Conservation (phyloP, 2,888 invertebrate genomes). For the Prosapia bicincta region DNA sequence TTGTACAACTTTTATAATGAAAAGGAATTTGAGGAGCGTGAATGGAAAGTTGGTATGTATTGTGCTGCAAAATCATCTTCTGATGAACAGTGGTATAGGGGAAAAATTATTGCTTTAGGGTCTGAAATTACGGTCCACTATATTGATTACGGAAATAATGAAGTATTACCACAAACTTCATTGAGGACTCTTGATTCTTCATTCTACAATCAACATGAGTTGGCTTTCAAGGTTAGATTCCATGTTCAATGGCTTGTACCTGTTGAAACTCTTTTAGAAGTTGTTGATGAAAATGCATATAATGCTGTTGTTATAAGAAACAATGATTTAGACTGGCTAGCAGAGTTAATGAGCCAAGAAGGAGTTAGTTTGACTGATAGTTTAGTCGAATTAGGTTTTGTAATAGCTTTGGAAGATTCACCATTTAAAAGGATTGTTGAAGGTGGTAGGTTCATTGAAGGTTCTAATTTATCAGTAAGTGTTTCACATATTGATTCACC, state of each 20-base stretch:
- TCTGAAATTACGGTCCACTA: conserved; percentile 62
- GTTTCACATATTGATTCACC: conserved; percentile 70
- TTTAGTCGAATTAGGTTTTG: conserved; percentile 47
- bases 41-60: conserved; percentile 54
- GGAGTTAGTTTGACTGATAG: conserved; percentile 53
- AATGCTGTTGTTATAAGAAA: conserved; percentile 52
- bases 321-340: conserved; percentile 55
- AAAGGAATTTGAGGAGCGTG: conserved; percentile 40
- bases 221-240: conserved; percentile 44
- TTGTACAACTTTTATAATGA: conserved; percentile 58
- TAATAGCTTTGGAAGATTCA: conserved; percentile 23
- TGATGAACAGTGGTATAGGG: conserved; percentile 89
- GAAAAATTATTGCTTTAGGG: conserved; percentile 77
- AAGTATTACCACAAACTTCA: conserved; percentile 50
- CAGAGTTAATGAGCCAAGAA: conserved; percentile 50
- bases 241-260: conserved; percentile 44
- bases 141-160: conserved; percentile 69
- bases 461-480: conserved; percentile 48
- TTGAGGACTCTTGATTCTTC: conserved; percentile 41
- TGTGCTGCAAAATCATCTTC: conserved; percentile 78
- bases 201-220: conserved; percentile 43
- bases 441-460: conserved; percentile 38
- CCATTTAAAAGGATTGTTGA: conserved; percentile 41
- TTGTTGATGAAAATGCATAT: conserved; percentile 52
- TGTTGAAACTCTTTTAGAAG: conserved; percentile 46